Evolutionary conservation across 2,888 invertebrate species (phyloP).

Genomic region (Mythimna vitellina): DNA sequence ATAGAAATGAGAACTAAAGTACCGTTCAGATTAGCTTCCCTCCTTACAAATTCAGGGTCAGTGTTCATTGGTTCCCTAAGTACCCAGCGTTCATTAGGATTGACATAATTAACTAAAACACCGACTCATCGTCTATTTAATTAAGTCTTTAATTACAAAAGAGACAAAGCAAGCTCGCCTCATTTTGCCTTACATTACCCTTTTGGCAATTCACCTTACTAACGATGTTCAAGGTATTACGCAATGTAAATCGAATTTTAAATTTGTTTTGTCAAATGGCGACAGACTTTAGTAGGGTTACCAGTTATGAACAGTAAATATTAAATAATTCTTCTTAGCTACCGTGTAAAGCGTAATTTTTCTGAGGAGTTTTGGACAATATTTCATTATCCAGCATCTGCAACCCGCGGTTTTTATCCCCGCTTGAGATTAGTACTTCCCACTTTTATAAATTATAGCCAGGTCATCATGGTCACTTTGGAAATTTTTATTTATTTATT

Average conservation of each 20-base stretch:
- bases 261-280: constrained; percentile 32
- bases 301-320: constrained; percentile 14
- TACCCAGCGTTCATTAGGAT: constrained; percentile 23
- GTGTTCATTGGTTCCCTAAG: constrained; percentile 21
- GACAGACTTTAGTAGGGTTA: constrained; percentile 34
- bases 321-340: background rate
- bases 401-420: no score
- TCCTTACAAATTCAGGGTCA: constrained; percentile 29
- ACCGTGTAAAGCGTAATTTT: no score
- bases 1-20: constrained; percentile 26
- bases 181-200: constrained; percentile 32
- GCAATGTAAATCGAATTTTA: constrained; percentile 33
- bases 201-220: constrained; percentile 21
- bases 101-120: constrained; percentile 34
- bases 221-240: constrained; percentile 15
- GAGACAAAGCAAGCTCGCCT: constrained; percentile 24
- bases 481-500: no score
- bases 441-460: no score
- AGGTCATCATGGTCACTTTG: no score
- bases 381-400: no score
- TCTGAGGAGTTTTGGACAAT: no score
- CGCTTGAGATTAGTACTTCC: no score
- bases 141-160: constrained; percentile 37
- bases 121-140: constrained; percentile 28
- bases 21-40: constrained; percentile 9